Evolutionary conservation across 2,888 invertebrate genomes (phyloP).

Genomic region (Drosophila falleni): DNA sequence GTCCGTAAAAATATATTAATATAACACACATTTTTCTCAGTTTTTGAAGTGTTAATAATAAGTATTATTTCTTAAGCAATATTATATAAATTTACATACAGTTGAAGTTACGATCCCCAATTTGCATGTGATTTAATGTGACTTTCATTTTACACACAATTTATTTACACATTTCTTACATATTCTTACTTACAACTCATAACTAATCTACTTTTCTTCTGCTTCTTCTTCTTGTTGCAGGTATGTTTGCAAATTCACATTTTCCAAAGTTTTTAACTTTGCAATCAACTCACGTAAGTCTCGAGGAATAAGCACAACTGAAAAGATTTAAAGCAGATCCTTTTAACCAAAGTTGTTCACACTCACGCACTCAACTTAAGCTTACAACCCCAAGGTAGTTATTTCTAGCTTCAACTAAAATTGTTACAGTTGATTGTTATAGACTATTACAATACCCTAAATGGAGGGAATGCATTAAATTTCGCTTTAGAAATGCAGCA

Average conservation of each 20-base stretch:
- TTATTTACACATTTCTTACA: not conserved
- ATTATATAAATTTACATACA: no score
- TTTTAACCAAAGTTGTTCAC: conserved; percentile 3
- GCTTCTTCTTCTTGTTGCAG: conserved; percentile 60
- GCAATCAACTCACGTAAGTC: conserved; percentile 40
- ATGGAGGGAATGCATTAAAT: not conserved
- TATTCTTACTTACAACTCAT: not conserved
- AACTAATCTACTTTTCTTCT: conserved; percentile 2
- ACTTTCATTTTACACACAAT: not conserved
- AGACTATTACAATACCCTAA: not conserved
- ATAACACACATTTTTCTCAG: no score
- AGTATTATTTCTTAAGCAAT: no score
- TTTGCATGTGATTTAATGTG: not conserved
- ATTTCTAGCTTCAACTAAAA: not conserved
- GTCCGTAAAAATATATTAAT: no score
- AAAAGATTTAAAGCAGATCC: conserved; percentile 4
- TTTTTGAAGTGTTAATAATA: no score
- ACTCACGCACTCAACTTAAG: not conserved
- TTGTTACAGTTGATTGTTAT: not conserved
- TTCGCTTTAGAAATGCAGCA: not conserved
- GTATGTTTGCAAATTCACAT: conserved; percentile 53
- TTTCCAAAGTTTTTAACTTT: not conserved
- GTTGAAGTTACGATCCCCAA: no score
- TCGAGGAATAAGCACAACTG: conserved; percentile 9
- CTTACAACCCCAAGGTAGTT: not conserved